Evolutionary conservation across 1,140 invertebrate species (phyloP).

Genomic region (Chlorops oryzae): DNA sequence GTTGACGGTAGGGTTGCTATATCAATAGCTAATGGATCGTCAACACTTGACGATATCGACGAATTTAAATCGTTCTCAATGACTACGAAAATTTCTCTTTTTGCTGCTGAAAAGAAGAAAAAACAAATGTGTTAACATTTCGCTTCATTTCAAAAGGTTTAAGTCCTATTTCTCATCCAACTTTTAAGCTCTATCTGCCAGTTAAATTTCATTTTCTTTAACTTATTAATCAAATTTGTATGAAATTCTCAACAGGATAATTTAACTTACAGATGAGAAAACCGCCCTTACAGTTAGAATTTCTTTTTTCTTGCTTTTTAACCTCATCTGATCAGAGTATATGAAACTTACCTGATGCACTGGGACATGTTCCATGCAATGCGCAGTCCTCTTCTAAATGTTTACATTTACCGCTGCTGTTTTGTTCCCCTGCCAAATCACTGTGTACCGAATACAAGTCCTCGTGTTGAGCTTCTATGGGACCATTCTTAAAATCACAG

Average conservation of each 20-base stretch:
- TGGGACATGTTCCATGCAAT: too few relatives aligned
- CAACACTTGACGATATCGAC: conserved; percentile 33
- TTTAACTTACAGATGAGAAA: not conserved
- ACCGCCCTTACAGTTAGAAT: not conserved
- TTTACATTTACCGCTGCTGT: not conserved
- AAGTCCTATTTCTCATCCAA: conserved; percentile 2
- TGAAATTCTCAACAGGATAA: not conserved
- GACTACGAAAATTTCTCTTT: conserved; percentile 39
- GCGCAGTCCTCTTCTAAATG: conserved; percentile 1
- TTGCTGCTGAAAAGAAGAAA: conserved; percentile 29
- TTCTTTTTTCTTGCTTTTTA: conserved; percentile 4
- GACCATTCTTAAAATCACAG: not conserved
- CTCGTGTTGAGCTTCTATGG: not conserved
- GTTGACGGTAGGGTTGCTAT: too few relatives aligned
- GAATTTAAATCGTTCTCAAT: conserved; percentile 33
- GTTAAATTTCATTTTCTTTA: not conserved
- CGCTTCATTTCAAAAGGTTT: conserved; percentile 22
- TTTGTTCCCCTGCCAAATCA: not conserved
- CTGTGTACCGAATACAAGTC: conserved; percentile 2
- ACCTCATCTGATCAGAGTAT: too few relatives aligned
- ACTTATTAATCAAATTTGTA: not conserved
- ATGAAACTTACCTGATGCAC: too few relatives aligned
- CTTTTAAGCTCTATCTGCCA: too few relatives aligned
- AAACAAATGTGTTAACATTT: conserved; percentile 18
- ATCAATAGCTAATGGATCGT: conserved; percentile 42